These are phyloP conservation scores for Lepidostoma basale DNA, from an alignment of 1,140 invertebrate species.

Conservation along the genomic window DNA sequence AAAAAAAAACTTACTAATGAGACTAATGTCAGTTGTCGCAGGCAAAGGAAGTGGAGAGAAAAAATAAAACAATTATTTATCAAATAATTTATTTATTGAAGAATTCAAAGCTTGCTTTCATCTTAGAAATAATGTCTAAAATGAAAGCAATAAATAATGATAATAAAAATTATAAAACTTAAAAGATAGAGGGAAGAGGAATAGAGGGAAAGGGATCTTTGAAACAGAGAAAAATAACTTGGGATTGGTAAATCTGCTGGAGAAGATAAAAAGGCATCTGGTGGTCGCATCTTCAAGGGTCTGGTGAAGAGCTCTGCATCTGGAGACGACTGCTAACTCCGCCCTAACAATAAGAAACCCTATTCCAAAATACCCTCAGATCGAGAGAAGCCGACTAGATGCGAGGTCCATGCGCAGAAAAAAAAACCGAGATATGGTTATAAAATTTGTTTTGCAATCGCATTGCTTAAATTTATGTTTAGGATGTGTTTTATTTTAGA, in stretches of 20 bases:
- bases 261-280: background rate
- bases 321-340: no score
- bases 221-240: no score
- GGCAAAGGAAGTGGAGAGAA: background rate
- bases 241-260: no score
- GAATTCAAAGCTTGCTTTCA: conserved; percentile 2
- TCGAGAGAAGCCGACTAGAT: no score
- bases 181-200: background rate
- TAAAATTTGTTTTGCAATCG: no score
- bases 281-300: background rate
- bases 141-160: conserved; percentile 24
- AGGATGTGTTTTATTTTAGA: no score
- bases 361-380: background rate
- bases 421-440: no score
- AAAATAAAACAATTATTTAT: conserved; percentile 1
- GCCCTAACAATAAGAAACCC: conserved; percentile 6
- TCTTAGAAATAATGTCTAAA: conserved; percentile 9
- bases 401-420: no score
- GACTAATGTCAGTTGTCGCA: no score
- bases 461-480: no score
- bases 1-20: no score
- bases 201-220: background rate
- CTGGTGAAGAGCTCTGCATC: background rate
- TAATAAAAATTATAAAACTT: conserved; percentile 4
- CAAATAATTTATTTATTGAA: conserved; percentile 9